These are phyloP conservation scores for Venusia cambrica DNA, from an alignment of 2,888 invertebrate genomes.

Conservation along the genomic window DNA sequence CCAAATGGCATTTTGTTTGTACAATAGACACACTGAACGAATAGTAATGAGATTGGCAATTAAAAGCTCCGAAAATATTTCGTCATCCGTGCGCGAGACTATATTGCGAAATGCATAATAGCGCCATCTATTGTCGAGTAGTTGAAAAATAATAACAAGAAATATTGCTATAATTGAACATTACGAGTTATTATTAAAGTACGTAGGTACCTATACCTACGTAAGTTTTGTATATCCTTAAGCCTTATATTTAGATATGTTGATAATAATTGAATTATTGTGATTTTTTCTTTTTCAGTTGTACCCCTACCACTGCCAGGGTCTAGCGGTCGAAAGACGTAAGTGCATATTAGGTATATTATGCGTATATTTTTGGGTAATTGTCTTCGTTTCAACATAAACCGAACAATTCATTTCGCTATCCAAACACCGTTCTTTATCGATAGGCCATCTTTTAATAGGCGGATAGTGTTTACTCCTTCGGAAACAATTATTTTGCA, in stretches of 20 bases:
- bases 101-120: constrained; percentile 34
- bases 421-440: constrained; percentile 43
- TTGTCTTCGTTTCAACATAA: constrained; percentile 33
- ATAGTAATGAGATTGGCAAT: constrained; percentile 47
- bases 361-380: constrained; percentile 9
- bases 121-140: constrained; percentile 49
- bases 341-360: constrained; percentile 38
- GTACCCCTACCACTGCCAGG: background rate
- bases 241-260: background rate
- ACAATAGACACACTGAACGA: constrained; percentile 46
- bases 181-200: no score
- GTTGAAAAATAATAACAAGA: constrained; percentile 24
- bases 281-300: constrained; percentile 23
- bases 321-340: constrained; percentile 27
- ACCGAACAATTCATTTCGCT: constrained; percentile 29
- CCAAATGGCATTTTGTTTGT: constrained; percentile 42
- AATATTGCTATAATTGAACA: no score
- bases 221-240: background rate
- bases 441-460: constrained; percentile 54
- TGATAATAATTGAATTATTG: constrained; percentile 1
- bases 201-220: no score
- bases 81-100: constrained; percentile 37
- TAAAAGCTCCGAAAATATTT: constrained; percentile 36
- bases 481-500: constrained; percentile 36
- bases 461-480: constrained; percentile 41